Percentiles rank a stretch among this genome's conserved stretches.
Evolutionary conservation across 2,113 vertebrate species (phyloP).

Genomic region (Steatornis caripensis): DNA sequence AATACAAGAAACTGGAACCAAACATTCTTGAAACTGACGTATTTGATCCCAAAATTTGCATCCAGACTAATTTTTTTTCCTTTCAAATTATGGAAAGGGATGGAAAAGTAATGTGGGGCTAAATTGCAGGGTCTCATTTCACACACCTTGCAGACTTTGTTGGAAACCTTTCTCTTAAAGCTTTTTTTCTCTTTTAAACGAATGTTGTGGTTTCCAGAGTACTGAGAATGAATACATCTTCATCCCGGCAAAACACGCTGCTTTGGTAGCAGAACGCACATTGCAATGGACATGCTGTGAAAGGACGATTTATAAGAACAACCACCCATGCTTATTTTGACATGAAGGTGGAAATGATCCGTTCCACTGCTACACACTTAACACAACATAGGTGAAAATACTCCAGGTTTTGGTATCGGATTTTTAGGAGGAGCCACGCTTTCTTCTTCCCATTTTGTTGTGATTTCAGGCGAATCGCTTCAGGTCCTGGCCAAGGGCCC

Average conservation of each 20-base stretch:
- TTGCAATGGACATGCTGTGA: rapidly evolving
- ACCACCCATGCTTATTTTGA: neutral
- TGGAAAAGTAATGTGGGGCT: neutral
- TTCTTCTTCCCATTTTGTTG: rapidly evolving
- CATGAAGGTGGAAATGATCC: rapidly evolving
- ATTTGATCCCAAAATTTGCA: neutral
- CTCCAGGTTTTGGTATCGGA: too few relatives aligned
- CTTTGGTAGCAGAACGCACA: rapidly evolving
- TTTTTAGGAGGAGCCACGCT: neutral
- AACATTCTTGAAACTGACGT: neutral
- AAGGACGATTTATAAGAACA: neutral
- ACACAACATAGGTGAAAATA: rapidly evolving
- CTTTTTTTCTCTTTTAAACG: too few relatives aligned
- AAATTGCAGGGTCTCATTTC: neutral
- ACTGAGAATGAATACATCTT: neutral
- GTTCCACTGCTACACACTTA: rapidly evolving
- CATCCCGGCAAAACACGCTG: rapidly evolving
- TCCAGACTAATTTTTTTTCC: neutral
- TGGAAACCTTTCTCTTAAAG: neutral
- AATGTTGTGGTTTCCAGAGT: neutral
- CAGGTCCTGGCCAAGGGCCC: neutral
- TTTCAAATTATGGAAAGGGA: neutral
- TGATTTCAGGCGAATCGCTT: neutral
- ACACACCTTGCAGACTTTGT: neutral
- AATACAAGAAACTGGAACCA: neutral